Evolutionary conservation across 2,113 vertebrate species (phyloP).

Genomic region (Eurystomus gularis): DNA sequence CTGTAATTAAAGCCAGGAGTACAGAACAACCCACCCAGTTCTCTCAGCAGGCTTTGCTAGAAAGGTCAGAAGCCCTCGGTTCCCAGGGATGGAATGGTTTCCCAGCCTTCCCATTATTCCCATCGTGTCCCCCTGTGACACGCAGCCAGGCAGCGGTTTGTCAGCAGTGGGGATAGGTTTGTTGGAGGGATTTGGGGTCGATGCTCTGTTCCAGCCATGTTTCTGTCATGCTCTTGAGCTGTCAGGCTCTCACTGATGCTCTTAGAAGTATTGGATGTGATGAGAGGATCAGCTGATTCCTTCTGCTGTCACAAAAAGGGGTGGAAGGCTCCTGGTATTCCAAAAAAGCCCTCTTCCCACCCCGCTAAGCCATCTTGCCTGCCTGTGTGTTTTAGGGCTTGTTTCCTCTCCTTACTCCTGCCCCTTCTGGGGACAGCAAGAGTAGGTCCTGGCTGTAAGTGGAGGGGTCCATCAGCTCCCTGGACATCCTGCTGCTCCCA

Average conservation of each 20-base stretch:
- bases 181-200: neutral
- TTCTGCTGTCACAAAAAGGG: neutral
- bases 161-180: neutral
- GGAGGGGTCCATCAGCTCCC: neutral
- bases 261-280: neutral
- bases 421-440: neutral
- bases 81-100: slow-evolving; percentile 9
- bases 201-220: neutral
- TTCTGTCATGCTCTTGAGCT: neutral
- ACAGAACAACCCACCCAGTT: slow-evolving; percentile 12
- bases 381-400: neutral
- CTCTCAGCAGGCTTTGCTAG: slow-evolving; percentile 21
- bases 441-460: neutral
- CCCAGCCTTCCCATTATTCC: neutral
- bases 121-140: neutral
- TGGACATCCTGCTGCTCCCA: neutral
- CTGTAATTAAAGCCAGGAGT: slow-evolving; percentile 69
- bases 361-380: neutral
- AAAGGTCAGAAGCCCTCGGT: slow-evolving; percentile 27
- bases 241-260: neutral
- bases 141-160: neutral
- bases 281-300: neutral
- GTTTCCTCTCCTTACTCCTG: neutral
- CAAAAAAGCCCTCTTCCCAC: neutral
- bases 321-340: neutral